A percentile compares a stretch with the other conserved stretches of the same genome.
Conservation (phyloP, 2,888 invertebrate genomes). For the Nephrotoma flavescens region DNA sequence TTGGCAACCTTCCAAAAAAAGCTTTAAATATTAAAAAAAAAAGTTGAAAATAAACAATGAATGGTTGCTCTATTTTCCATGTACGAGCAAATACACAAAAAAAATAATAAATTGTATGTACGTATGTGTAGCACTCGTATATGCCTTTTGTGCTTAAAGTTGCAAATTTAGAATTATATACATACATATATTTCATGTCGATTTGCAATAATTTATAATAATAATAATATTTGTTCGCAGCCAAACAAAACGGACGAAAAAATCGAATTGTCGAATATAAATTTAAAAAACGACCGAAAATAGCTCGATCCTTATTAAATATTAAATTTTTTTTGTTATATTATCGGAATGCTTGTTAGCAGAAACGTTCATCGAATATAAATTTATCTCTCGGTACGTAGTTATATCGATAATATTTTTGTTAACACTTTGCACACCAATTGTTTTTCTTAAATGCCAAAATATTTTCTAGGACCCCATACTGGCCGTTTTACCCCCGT, state of each 20-base stretch:
- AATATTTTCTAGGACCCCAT: neutral
- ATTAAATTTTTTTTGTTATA: too few relatives aligned
- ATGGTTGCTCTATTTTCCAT: neutral
- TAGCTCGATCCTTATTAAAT: neutral
- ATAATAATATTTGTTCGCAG: neutral
- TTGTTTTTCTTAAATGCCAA: neutral
- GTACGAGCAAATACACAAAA: neutral
- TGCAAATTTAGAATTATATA: neutral
- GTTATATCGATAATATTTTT: neutral
- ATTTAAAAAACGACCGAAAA: neutral
- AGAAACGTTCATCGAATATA: neutral
- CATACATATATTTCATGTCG: neutral
- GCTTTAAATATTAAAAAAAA: neutral
- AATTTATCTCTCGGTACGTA: neutral
- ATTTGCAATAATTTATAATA: neutral
- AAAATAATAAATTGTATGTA: neutral
- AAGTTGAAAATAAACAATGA: neutral
- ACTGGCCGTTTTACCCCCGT: neutral
- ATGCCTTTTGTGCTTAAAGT: neutral
- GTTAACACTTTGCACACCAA: neutral
- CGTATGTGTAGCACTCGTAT: neutral
- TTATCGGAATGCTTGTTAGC: neutral
- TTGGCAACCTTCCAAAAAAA: neutral
- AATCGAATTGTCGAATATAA: too few relatives aligned
- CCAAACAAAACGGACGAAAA: too few relatives aligned